phyloP scores from a whole-genome alignment of 2,888 invertebrate genomes.

The Vannuccia rotundouncinata region DNA sequence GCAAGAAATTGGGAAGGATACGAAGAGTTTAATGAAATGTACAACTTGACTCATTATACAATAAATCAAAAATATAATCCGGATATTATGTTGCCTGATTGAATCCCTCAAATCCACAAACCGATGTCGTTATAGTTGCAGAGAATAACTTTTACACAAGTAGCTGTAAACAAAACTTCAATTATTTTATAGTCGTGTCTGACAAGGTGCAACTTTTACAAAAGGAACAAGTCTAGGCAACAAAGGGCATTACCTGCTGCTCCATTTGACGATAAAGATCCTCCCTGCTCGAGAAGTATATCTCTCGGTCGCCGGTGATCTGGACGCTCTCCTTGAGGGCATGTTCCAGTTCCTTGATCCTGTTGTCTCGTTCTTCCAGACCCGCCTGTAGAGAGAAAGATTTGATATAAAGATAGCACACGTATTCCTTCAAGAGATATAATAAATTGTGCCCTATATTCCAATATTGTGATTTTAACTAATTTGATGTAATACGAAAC shows the following conservation, averaged over 20 bases:
- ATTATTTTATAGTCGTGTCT: too few relatives aligned
- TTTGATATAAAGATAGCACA: too few relatives aligned
- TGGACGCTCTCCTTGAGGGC: conserved; percentile 71
- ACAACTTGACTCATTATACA: not conserved
- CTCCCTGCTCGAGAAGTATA: conserved; percentile 50
- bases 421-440: too few relatives aligned
- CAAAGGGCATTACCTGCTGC: not conserved
- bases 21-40: not conserved
- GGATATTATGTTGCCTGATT: not conserved
- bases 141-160: too few relatives aligned
- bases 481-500: not conserved
- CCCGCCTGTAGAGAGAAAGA: conserved; percentile 1
- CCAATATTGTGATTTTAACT: too few relatives aligned
- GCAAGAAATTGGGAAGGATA: not conserved
- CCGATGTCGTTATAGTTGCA: too few relatives aligned
- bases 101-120: too few relatives aligned
- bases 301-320: conserved; percentile 60
- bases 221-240: not conserved
- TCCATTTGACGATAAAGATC: conserved; percentile 34
- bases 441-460: too few relatives aligned
- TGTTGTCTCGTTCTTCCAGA: conserved; percentile 22
- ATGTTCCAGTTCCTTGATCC: conserved; percentile 71
- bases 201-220: not conserved
- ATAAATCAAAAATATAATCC: too few relatives aligned
- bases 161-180: too few relatives aligned